Conservation (phyloP, 2,797 vertebrate species). For the Tolypeutes matacus region DNA sequence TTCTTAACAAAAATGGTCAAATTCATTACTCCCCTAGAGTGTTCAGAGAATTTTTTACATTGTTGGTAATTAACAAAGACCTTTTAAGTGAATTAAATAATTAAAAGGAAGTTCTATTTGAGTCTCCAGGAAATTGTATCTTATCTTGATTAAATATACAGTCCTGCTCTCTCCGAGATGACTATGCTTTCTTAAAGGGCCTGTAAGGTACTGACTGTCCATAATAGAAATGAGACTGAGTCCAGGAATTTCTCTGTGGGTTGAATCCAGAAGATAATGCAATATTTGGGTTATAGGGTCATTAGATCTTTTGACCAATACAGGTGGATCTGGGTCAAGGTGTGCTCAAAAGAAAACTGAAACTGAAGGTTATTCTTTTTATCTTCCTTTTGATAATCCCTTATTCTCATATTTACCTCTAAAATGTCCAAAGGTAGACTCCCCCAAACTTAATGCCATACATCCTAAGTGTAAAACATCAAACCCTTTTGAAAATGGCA, state of each 20-base stretch:
- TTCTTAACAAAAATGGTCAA: too few species aligned
- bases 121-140: slow-evolving; percentile 20
- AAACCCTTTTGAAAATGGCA: slow-evolving; percentile 39
- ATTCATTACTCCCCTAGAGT: too few species aligned
- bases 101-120: slow-evolving; percentile 57
- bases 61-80: slow-evolving; percentile 58
- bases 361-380: slow-evolving; percentile 1
- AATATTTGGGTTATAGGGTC: not conserved
- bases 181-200: not conserved
- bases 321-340: not conserved
- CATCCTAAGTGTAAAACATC: slow-evolving; percentile 33
- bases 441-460: not conserved
- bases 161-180: not conserved
- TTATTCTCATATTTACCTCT: not conserved
- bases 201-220: not conserved
- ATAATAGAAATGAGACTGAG: not conserved
- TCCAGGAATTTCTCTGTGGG: not conserved
- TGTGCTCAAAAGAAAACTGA: slow-evolving; percentile 10
- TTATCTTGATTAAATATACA: slow-evolving; percentile 21
- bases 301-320: not conserved
- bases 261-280: not conserved
- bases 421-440: slow-evolving; percentile 25
- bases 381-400: not conserved
- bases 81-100: slow-evolving; percentile 54
- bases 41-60: too few species aligned